These are phyloP conservation scores for Trinectes maculatus DNA, from an alignment of 2,113 vertebrate species.

Conservation along the genomic window DNA sequence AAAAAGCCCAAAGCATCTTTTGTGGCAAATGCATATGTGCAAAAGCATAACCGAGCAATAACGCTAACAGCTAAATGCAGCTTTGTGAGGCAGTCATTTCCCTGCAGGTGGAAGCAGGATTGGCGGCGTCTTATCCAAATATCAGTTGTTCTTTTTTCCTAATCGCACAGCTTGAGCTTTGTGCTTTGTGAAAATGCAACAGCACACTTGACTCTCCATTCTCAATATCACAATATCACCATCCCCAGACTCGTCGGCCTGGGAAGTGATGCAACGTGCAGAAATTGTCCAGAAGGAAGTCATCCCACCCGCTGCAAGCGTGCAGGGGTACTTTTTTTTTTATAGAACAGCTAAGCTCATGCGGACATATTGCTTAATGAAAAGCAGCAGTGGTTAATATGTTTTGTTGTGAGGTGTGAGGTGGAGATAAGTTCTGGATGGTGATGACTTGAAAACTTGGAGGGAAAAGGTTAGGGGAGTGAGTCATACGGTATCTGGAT, in stretches of 20 bases:
- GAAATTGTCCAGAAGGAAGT: slow-evolving; percentile 42
- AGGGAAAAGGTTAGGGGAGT: slow-evolving; percentile 68
- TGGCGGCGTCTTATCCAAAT: slow-evolving; percentile 19
- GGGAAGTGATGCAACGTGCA: slow-evolving; percentile 64
- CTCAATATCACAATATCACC: slow-evolving; percentile 24
- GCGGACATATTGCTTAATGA: background rate
- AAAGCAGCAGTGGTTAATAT: background rate
- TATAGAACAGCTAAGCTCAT: background rate
- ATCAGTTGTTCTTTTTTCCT: slow-evolving; percentile 17
- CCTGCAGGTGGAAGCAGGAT: slow-evolving; percentile 6
- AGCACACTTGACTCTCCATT: slow-evolving; percentile 21
- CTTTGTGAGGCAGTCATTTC: no score
- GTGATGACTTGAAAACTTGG: slow-evolving; percentile 44
- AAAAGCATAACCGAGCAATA: background rate
- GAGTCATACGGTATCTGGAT: slow-evolving; percentile 64
- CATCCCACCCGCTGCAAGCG: slow-evolving; percentile 14
- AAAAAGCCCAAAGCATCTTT: slow-evolving; percentile 14
- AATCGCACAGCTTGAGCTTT: slow-evolving; percentile 52
- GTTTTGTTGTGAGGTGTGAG: background rate
- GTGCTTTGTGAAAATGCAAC: slow-evolving; percentile 36
- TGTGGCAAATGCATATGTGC: background rate
- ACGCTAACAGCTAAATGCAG: slow-evolving; percentile 12
- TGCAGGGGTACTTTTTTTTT: background rate
- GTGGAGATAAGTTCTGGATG: slow-evolving; percentile 40
- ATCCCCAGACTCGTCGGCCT: no score